Base-by-base conservation (phyloP, 2,113 vertebrate genomes). In the Eolophus roseicapilla region DNA sequence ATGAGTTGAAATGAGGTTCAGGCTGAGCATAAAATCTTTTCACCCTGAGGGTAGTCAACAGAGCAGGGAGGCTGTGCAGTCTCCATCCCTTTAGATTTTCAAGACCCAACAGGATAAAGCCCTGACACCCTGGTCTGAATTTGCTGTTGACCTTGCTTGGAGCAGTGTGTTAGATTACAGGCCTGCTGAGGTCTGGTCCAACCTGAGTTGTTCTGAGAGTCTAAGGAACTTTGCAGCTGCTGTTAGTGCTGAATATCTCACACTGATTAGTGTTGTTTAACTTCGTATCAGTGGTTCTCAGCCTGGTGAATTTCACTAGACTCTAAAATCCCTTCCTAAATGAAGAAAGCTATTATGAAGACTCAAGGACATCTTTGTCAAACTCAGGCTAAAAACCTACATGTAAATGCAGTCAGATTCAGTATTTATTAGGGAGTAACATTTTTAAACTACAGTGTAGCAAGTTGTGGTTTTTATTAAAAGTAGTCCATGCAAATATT, bases 401-500 rank as follows among this genome's bases (percentile, higher is more conserved):
- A 18, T 59, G 70, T 63, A 79, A 79, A 52, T 69, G 5, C 8
- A 76, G 67, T 73, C 25, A 53, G 86, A 84, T 76, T 90, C 7
- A 49, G 11, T 64, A 9, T 44, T 91, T 67, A 47, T 80, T 74
- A 65, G 35, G 44, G 31, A 90, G 17, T 19, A 19, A 29, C 4
- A 17, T 77, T 93, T 93, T 78, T 65, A 74, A 90, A 86, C 49
- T 80, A n/a, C 41, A 70, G 17, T 35, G 31, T 80, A 73, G n/a
- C 49, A 77, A 76, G 44, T 63, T 77, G 44, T 3, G 7, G 0
- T n/a, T 95, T 95, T 86, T 77, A 59, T 87, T 91, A 27, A 43
- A 95, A 90, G 60, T 64, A 78, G n/a, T 67, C 43, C 62, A 20
- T n/a, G 59, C 53, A 83, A 95, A 88, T 91, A 90, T 33, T 91